A percentile compares a stretch with the other conserved stretches of the same genome.
Evolutionary conservation across 2,113 vertebrate genomes (phyloP).

Genomic region (Ictalurus furcatus): DNA sequence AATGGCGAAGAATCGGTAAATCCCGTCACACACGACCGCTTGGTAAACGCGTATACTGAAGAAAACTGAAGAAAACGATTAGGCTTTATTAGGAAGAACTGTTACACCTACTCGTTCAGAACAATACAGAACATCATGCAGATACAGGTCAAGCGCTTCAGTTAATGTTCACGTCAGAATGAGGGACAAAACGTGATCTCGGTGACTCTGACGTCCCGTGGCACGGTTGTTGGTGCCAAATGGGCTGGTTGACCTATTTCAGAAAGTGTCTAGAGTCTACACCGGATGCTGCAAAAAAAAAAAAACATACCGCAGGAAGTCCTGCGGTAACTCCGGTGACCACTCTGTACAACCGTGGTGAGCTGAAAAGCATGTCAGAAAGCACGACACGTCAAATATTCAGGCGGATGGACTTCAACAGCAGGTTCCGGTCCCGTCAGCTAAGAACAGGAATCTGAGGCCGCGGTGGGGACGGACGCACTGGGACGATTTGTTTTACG

Average conservation of each 20-base stretch:
- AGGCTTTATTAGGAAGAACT: background rate
- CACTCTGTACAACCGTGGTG: background rate
- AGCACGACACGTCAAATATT: background rate
- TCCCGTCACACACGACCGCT: background rate
- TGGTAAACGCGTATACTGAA: background rate
- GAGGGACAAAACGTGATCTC: background rate
- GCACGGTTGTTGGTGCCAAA: too few species aligned
- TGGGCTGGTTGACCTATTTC: background rate
- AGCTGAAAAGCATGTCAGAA: background rate
- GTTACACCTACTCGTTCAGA: background rate
- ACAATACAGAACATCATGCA: background rate
- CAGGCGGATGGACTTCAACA: background rate
- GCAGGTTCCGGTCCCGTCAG: background rate
- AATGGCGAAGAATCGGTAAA: background rate
- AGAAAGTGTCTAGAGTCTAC: background rate
- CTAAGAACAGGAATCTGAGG: background rate
- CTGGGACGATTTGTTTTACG: too few species aligned
- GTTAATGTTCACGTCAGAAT: background rate
- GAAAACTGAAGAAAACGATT: background rate
- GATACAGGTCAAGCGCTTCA: background rate
- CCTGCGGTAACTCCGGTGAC: background rate
- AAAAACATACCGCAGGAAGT: background rate
- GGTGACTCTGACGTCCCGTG: too few species aligned
- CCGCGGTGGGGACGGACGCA: background rate
- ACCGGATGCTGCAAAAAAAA: background rate